Conservation (phyloP, 2,113 vertebrate species). For the Mesocricetus auratus region DNA sequence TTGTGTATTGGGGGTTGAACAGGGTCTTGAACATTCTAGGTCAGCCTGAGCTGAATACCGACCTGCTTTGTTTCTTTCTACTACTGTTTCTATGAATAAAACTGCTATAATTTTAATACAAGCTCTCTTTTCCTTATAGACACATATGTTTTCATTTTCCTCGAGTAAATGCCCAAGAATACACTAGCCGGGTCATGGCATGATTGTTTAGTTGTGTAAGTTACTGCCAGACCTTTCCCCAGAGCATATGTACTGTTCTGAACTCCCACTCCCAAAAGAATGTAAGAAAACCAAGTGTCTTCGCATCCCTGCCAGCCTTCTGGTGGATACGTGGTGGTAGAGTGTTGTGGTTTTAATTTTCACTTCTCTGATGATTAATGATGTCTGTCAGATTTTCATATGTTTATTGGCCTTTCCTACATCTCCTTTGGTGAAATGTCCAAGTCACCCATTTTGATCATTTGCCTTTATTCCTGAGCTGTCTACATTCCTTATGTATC, state of each 20-base stretch:
- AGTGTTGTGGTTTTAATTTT: not conserved
- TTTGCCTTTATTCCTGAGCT: slow-evolving; percentile 39
- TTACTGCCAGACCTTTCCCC: not conserved
- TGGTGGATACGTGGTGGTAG: no score
- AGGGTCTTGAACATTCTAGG: not conserved
- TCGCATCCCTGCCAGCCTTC: not conserved
- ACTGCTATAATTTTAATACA: not conserved
- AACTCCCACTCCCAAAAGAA: not conserved
- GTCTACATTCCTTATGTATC: not conserved
- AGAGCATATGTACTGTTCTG: not conserved
- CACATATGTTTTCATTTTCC: slow-evolving; percentile 63
- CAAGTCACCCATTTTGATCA: not conserved
- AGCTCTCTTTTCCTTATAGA: slow-evolving; percentile 3
- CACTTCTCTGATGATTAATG: not conserved
- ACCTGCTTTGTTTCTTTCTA: not conserved
- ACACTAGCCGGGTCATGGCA: not conserved
- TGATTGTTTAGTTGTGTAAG: not conserved
- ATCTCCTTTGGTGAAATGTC: not conserved
- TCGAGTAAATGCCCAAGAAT: slow-evolving; percentile 31
- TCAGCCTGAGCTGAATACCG: not conserved
- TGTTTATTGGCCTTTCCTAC: not conserved
- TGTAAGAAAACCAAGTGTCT: not conserved
- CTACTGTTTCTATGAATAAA: not conserved
- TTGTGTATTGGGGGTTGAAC: not conserved
- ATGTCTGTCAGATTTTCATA: not conserved